Evolutionary conservation across 2,797 vertebrate species (phyloP).

Genomic region (Tiaroga cobitis): DNA sequence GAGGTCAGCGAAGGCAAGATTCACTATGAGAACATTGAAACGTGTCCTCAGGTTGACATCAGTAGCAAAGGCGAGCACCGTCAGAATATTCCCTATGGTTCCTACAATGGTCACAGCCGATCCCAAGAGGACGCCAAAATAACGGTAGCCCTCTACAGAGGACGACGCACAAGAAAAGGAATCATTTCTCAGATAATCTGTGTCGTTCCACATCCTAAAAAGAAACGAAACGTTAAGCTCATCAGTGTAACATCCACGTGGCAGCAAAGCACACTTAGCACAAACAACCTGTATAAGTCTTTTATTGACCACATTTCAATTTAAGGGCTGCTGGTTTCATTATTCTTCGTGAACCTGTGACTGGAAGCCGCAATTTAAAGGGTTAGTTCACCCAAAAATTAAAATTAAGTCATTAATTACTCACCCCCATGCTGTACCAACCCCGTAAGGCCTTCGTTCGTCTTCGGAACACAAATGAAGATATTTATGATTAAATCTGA

Average conservation of each 20-base stretch:
- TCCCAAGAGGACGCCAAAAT: slow-evolving; percentile 84
- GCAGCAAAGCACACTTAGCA: background rate
- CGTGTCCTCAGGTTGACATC: slow-evolving; percentile 81
- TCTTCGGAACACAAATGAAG: too few relatives aligned
- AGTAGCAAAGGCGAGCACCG: slow-evolving; percentile 80
- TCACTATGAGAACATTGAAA: slow-evolving; percentile 89
- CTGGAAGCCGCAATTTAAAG: background rate
- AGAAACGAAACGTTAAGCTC: background rate
- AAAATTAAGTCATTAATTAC: too few relatives aligned
- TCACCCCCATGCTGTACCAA: too few relatives aligned
- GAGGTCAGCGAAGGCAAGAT: slow-evolving; percentile 85
- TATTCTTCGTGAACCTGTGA: background rate
- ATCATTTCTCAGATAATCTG: slow-evolving; percentile 67
- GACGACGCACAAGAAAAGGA: slow-evolving; percentile 85
- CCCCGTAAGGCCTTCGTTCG: too few relatives aligned
- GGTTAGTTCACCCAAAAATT: too few relatives aligned
- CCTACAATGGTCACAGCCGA: slow-evolving; percentile 80
- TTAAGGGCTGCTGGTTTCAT: background rate
- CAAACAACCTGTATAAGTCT: background rate
- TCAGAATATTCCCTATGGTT: slow-evolving; percentile 85
- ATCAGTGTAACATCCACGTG: background rate
- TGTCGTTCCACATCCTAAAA: slow-evolving; percentile 71
- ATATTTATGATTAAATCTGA: too few relatives aligned
- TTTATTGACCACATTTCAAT: background rate
- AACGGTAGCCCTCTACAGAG: slow-evolving; percentile 82